Percentiles rank a stretch among this genome's conserved stretches.
phyloP scores from a whole-genome alignment of 2,113 vertebrate genomes.

The Irena cyanogastra region DNA sequence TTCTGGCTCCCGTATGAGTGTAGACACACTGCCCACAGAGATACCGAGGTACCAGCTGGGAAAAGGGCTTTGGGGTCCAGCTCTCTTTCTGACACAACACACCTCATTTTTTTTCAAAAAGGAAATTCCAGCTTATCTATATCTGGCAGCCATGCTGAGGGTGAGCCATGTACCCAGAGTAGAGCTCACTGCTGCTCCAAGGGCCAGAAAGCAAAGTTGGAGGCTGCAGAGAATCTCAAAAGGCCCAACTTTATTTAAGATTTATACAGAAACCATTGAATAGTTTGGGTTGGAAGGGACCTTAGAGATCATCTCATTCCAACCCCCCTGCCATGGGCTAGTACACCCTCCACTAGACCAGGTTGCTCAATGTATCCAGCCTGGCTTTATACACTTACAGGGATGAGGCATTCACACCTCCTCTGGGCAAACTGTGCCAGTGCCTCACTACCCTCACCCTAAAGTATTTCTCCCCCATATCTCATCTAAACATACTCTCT shows the following conservation, averaged over 20 bases:
- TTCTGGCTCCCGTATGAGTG: accelerated
- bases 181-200: background rate
- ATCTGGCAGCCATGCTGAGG: background rate
- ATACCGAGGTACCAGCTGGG: background rate
- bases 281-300: background rate
- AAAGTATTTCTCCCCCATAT: background rate
- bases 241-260: background rate
- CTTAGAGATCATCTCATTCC: background rate
- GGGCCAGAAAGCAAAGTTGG: background rate
- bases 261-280: background rate
- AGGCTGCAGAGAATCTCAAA: background rate
- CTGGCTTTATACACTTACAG: background rate
- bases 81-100: background rate
- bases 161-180: background rate
- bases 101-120: background rate
- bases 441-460: background rate
- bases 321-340: background rate
- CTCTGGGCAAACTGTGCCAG: background rate
- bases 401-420: background rate
- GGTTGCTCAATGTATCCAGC: background rate
- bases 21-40: accelerated
- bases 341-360: background rate
- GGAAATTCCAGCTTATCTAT: background rate
- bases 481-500: background rate
- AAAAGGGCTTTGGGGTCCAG: background rate